Percentiles rank a stretch among this genome's conserved stretches.
Evolutionary conservation across 1,140 invertebrate genomes (phyloP).

Genomic region (Heliconius himera): DNA sequence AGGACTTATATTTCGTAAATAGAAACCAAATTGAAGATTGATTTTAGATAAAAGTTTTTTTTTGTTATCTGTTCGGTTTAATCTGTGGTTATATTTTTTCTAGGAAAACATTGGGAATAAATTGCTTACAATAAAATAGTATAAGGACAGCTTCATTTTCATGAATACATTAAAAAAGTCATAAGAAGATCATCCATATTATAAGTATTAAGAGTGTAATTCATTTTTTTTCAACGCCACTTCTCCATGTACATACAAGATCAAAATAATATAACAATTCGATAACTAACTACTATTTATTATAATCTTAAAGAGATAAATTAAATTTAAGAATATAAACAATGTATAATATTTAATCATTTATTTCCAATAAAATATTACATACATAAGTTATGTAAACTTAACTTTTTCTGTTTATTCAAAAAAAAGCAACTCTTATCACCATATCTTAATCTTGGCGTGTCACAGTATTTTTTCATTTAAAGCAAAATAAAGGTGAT

Average conservation of each 20-base stretch:
- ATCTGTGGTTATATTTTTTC: not conserved
- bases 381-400: not conserved
- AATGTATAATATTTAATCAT: no score
- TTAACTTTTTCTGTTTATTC: not conserved
- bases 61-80: constrained; percentile 8
- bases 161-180: not conserved
- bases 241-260: not conserved
- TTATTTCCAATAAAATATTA: no score
- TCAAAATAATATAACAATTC: no score
- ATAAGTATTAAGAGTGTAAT: no score
- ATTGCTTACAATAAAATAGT: not conserved
- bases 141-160: not conserved
- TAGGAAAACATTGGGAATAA: not conserved
- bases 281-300: no score
- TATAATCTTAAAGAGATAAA: no score
- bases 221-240: not conserved
- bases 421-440: constrained; percentile 45
- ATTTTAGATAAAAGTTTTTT: not conserved
- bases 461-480: constrained; percentile 58
- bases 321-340: no score
- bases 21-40: constrained; percentile 9
- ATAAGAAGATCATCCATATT: no score
- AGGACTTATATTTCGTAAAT: constrained; percentile 1
- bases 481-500: constrained; percentile 59
- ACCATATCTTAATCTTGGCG: constrained; percentile 42